phyloP scores from a whole-genome alignment of 2,888 invertebrate genomes.

The Petrophora chlorosata region DNA sequence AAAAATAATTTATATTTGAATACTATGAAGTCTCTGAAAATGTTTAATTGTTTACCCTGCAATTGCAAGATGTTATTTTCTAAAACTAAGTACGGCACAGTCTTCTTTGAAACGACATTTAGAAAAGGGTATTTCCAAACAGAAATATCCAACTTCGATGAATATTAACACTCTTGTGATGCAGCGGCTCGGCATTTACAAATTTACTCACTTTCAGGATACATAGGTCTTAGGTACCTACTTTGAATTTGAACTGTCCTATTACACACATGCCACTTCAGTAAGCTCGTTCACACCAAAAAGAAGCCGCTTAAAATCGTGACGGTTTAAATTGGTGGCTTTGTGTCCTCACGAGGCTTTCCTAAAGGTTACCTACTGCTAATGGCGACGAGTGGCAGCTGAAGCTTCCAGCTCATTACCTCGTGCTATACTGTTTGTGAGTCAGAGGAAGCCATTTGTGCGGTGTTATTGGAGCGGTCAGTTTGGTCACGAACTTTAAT shows the following conservation, averaged over 20 bases:
- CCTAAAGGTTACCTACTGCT: conserved; percentile 13
- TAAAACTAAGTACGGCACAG: no score
- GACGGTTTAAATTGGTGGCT: conserved; percentile 9
- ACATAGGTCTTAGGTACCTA: no score
- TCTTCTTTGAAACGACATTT: no score
- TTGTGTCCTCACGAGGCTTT: conserved; percentile 20
- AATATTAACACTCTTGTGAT: no score
- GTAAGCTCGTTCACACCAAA: conserved; percentile 1
- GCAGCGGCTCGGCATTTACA: no score
- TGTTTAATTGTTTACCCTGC: no score
- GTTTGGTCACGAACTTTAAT: not conserved
- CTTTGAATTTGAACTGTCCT: not conserved
- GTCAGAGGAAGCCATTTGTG: conserved; percentile 4
- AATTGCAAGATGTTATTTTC: no score
- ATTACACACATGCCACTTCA: not conserved
- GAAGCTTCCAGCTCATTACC: conserved; percentile 9
- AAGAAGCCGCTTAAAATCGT: conserved; percentile 9
- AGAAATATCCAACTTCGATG: no score
- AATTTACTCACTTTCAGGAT: no score
- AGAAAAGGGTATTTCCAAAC: no score
- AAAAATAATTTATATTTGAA: no score
- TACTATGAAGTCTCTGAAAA: no score
- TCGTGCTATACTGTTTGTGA: conserved; percentile 3
- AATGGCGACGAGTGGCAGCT: conserved; percentile 1
- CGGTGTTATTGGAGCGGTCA: not conserved